These are phyloP conservation scores for Sthenelais limicola DNA, from an alignment of 2,888 invertebrate species.

Conservation along the genomic window DNA sequence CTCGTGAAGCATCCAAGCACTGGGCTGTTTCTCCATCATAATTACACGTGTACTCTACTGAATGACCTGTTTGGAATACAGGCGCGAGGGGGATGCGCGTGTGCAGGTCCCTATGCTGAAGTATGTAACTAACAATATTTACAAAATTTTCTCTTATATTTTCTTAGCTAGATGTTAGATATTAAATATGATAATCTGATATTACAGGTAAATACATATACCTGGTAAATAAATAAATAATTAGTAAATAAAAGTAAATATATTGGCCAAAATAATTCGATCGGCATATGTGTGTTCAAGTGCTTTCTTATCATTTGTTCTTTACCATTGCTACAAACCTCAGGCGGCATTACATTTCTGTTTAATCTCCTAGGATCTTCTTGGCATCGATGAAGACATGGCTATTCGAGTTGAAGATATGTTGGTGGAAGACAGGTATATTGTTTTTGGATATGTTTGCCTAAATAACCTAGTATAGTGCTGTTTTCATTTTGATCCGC, in stretches of 20 bases:
- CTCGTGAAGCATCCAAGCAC: constrained; percentile 84
- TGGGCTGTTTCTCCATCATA: constrained; percentile 88
- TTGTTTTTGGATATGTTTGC: background rate
- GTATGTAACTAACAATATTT: constrained; percentile 50
- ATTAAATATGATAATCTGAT: background rate
- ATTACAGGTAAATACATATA: background rate
- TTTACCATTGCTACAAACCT: too few species aligned
- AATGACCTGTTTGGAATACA: constrained; percentile 95
- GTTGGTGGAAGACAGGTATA: constrained; percentile 78
- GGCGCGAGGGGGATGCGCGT: constrained; percentile 76
- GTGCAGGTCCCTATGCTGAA: constrained; percentile 85
- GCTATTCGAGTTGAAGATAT: constrained; percentile 83
- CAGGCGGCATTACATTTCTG: too few species aligned
- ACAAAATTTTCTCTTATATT: background rate
- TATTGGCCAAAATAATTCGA: too few species aligned
- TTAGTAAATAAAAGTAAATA: too few species aligned
- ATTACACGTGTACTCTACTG: constrained; percentile 87
- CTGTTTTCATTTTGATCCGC: background rate
- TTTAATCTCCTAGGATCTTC: constrained; percentile 80
- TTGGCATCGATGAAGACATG: constrained; percentile 86
- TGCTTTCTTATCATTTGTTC: too few species aligned
- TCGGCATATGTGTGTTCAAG: too few species aligned
- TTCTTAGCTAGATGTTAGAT: background rate
- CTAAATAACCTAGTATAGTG: background rate
- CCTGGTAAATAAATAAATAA: background rate